These are phyloP conservation scores for Diplodus puntazzo DNA, from an alignment of 2,797 vertebrate species.

Conservation along the genomic window DNA sequence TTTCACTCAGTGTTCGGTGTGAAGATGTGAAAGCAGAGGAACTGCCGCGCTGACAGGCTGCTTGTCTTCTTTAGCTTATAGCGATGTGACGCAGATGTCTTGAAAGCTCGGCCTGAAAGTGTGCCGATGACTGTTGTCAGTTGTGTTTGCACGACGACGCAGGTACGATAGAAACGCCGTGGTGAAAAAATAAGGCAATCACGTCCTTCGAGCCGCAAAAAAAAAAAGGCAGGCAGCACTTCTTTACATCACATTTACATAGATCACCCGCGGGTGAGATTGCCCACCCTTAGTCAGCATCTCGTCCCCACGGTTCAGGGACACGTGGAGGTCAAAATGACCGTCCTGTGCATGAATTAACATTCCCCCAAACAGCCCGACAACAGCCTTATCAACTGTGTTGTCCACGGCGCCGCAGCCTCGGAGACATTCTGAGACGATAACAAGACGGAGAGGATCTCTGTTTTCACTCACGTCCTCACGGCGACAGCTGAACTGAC, in stretches of 20 bases:
- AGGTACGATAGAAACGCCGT: constrained; percentile 28
- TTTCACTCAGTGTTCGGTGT: constrained; percentile 40
- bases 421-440: constrained; percentile 10
- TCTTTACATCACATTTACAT: constrained; percentile 76
- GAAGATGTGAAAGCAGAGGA: constrained; percentile 58
- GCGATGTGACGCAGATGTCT: constrained; percentile 65
- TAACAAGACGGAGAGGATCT: constrained; percentile 16
- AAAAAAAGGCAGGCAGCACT: constrained; percentile 57
- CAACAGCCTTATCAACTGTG: constrained; percentile 49
- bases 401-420: constrained; percentile 27
- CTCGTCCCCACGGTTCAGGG: constrained; percentile 66
- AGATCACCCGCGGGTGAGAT: constrained; percentile 70
- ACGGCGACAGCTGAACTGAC: constrained; percentile 7
- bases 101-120: constrained; percentile 11
- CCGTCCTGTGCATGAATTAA: constrained; percentile 70
- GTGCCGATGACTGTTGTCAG: constrained; percentile 51
- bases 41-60: constrained; percentile 56
- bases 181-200: constrained; percentile 19
- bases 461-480: constrained; percentile 9
- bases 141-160: constrained; percentile 38
- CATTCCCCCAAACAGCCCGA: constrained; percentile 71
- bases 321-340: constrained; percentile 70
- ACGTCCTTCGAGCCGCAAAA: constrained; percentile 66
- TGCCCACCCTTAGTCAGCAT: constrained; percentile 78
- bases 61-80: constrained; percentile 65